Evolutionary conservation across 2,113 vertebrate species (phyloP).

Genomic region (Eclectus roratus): DNA sequence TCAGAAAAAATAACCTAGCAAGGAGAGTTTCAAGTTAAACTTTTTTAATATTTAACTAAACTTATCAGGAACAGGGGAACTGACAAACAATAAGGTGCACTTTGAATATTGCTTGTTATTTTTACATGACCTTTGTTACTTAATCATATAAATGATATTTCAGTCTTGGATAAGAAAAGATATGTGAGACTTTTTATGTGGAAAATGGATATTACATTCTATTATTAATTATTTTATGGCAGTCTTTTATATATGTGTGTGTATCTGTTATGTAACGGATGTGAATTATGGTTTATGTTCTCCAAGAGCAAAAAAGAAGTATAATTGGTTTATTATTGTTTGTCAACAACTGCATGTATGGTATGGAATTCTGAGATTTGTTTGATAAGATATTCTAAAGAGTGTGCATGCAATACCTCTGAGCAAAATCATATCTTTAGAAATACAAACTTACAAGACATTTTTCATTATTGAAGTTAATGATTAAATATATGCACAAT

Average conservation of each 20-base stretch:
- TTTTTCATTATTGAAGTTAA: background rate
- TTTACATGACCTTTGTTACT: background rate
- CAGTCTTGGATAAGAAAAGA: background rate
- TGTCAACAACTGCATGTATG: rapidly evolving
- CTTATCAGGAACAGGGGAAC: background rate
- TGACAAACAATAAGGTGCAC: background rate
- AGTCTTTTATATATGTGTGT: background rate
- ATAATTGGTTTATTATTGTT: background rate
- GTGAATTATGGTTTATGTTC: background rate
- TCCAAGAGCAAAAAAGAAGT: background rate
- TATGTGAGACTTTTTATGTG: background rate
- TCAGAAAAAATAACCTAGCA: background rate
- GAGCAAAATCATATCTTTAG: background rate
- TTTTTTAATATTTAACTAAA: conserved; percentile 35
- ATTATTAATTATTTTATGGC: background rate
- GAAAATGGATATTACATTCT: background rate
- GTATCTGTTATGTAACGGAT: background rate
- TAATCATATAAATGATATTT: background rate
- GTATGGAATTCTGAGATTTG: background rate
- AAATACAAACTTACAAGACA: background rate
- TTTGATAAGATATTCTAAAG: background rate
- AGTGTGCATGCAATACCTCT: background rate
- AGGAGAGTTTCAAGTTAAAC: background rate
- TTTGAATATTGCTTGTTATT: background rate
- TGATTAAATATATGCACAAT: background rate